Evolutionary conservation across 2,797 vertebrate genomes (phyloP), one percentile per base, ranked within the genome.

Genomic region (Cynodonichthys magdalenae): DNA sequence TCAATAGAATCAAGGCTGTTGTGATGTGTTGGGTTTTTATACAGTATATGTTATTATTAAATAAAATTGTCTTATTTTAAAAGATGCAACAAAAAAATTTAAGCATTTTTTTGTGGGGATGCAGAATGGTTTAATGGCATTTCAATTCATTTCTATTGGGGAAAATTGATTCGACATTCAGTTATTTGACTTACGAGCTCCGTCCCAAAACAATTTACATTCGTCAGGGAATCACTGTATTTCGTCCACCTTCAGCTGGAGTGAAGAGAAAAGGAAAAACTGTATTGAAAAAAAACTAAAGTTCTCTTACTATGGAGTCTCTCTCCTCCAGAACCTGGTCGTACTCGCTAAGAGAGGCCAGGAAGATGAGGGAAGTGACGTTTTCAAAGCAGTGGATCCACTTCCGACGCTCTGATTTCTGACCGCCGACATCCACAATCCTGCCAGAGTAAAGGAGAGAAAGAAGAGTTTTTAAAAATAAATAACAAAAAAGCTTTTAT

Each of bases 361-460:
- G 83, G 80, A 94, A 95, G 60, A 95, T 94, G 57, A 95, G 92
- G 0, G 93, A 94, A 2, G 92, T 94, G 65, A 95, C 94, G 8
- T 94, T 91, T 83, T 95, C 93, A 70, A 95, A 95, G 75, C 93
- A 94, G 80, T 94, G 92, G 68, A 95, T 94, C 94, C 94, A 95
- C 81, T 95, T 95, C 79, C 93, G 83, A 34, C 94, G 90, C 69
- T 95, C 94, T 0, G 94, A 95, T 73, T 94, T 94, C 90, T 95
- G 94, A 41, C 94, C 94, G 0, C 93, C 94, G 0, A 94, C 93
- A 14, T 95, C 94, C 53, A 95, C 93, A 45, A 95, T 94, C 83
- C 93, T 94, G 84, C 20, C 19, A 14, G 39, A 53, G 29, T n/a
- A 18, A 10, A 49, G 42, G 72, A 3, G 15, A 15, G 24, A 24